These are phyloP conservation scores for Trichopria drosophilae DNA, from an alignment of 2,888 invertebrate genomes.

Conservation along the genomic window DNA sequence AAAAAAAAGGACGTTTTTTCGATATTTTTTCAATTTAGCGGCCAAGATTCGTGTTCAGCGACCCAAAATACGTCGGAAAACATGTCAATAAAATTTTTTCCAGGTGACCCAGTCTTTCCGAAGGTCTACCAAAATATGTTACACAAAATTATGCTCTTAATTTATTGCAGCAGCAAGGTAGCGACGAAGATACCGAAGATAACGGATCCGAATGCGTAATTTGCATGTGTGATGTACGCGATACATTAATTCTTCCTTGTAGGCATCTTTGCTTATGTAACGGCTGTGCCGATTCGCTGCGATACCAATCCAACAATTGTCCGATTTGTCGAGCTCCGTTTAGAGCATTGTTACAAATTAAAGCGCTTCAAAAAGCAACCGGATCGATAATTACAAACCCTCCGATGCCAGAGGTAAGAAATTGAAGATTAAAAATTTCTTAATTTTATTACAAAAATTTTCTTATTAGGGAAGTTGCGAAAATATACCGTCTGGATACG, in stretches of 20 bases:
- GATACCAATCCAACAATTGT: slow-evolving; percentile 98
- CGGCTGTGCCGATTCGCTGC: slow-evolving; percentile 93
- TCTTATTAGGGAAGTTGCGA: slow-evolving; percentile 69
- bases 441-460: slow-evolving; percentile 4
- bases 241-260: slow-evolving; percentile 96
- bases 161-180: slow-evolving; percentile 55
- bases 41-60: too few relatives aligned
- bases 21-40: too few relatives aligned
- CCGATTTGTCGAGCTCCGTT: slow-evolving; percentile 99
- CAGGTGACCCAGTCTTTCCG: too few relatives aligned
- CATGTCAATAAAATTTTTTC: background rate
- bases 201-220: slow-evolving; percentile 98
- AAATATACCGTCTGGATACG: slow-evolving; percentile 90
- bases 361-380: slow-evolving; percentile 81
- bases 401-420: slow-evolving; percentile 60
- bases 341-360: slow-evolving; percentile 91
- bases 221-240: slow-evolving; percentile 97
- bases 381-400: slow-evolving; percentile 61
- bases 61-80: too few relatives aligned
- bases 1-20: too few relatives aligned
- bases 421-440: slow-evolving; percentile 4
- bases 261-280: slow-evolving; percentile 96
- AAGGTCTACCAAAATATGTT: background rate
- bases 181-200: slow-evolving; percentile 87
- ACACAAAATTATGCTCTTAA: background rate